Base-by-base conservation (phyloP, 1,140 invertebrate species). In the Leptonema lineaticorne region DNA sequence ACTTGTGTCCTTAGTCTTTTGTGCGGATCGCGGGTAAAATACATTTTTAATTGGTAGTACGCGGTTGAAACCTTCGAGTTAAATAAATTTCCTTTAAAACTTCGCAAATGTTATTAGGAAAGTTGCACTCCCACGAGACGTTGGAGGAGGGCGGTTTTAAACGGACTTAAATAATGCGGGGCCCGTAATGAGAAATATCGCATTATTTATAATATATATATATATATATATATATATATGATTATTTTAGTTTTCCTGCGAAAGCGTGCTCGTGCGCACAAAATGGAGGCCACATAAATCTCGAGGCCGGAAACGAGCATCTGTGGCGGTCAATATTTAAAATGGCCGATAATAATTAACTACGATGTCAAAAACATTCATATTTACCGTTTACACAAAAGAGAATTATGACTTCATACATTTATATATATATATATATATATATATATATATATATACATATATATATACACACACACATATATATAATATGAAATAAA, bases 71-170 rank as follows among this genome's bases (percentile, higher is more conserved):
- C 41, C 26, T 26, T 20, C 48, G 14, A 7, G 14, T 8, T 22
- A 22, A 66, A 66, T 57, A 57, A 57, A 66, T 66, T 57, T 48
- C 53, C 63, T 57, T 37, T 33, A 56, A 66, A 63, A 63, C 33
- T 63, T 63, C 37, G n/a, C 6, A 26, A 63, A 63, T 63, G 62
- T 2, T 29, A 57, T 66, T 66, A 57, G 29, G 14, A 24, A 57
- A 66, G 46, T 66, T 22, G 18, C 59, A 45, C 20, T 46, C n/a
- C 48, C 63, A 20, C 48, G 50, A 50, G 63, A 57, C 63, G 57
- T 22, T 22, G 63, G 46, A 45, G 33, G 46, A 26, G 48, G 33
- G 24, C 18, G 8, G 20, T 18, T 30, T 29, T 33, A 65, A 28
- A 53, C 28, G 7, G 16, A 41, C n/a, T n/a, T n/a, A n/a, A n/a